Conservation (phyloP, 2,888 invertebrate species). For the Lasioglossum zephyrum region DNA sequence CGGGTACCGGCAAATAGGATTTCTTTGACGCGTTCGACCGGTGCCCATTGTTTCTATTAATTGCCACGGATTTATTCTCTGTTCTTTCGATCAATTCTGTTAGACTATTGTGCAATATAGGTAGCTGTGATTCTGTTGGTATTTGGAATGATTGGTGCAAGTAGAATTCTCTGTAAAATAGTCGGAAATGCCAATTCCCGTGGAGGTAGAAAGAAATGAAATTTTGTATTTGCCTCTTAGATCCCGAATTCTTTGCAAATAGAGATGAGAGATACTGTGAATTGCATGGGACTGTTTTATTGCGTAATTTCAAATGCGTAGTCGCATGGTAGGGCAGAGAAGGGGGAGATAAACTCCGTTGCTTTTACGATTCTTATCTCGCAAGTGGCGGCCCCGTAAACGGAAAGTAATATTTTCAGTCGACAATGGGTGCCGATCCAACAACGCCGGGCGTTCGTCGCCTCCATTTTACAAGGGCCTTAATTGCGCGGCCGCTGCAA, state of each 20-base stretch:
- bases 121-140: not conserved
- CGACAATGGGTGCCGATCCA: conserved; percentile 36
- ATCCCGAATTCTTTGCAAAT: not conserved
- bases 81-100: not conserved
- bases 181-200: not conserved
- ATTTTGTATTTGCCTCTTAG: not conserved
- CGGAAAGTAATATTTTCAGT: conserved; percentile 38
- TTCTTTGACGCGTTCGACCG: not conserved
- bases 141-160: not conserved
- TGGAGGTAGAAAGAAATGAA: not conserved
- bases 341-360: not conserved
- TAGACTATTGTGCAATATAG: not conserved
- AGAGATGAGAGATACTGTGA: not conserved
- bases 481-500: conserved; percentile 76
- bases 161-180: not conserved
- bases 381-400: not conserved
- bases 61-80: not conserved
- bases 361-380: conserved; percentile 12
- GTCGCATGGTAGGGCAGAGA: not conserved
- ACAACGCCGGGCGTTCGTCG: conserved; percentile 52
- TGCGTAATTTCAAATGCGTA: conserved; percentile 1
- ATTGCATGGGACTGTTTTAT: conserved; percentile 1
- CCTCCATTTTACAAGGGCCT: conserved; percentile 63
- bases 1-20: not conserved
- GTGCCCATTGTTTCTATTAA: not conserved